These are phyloP conservation scores for Lepilemur septentrionalis DNA, from an alignment of 2,797 vertebrate genomes.

Conservation along the genomic window DNA sequence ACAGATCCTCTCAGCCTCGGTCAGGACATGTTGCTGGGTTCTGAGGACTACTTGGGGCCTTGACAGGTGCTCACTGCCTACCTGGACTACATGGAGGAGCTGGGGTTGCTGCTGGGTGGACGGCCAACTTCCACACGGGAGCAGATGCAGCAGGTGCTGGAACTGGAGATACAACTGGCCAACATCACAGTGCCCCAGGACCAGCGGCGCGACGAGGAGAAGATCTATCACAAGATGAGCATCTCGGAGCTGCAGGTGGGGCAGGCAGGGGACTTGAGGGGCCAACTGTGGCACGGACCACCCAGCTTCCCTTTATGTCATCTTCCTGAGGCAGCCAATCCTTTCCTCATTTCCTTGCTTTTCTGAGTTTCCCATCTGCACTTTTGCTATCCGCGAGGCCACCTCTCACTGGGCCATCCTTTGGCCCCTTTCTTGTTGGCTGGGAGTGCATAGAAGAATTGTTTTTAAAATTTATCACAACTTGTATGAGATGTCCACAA, in stretches of 20 bases:
- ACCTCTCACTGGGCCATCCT: not conserved
- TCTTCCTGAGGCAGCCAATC: not conserved
- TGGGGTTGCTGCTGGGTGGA: slow-evolving; percentile 93
- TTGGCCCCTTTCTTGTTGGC: not conserved
- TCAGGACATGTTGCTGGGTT: not conserved
- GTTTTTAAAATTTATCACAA: not conserved
- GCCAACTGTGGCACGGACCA: not conserved
- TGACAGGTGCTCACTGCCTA: slow-evolving; percentile 93
- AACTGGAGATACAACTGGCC: slow-evolving; percentile 93
- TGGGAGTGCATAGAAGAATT: not conserved
- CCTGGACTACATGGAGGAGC: slow-evolving; percentile 97
- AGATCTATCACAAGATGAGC: slow-evolving; percentile 96
- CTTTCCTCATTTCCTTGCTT: not conserved
- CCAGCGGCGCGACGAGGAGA: slow-evolving; percentile 95
- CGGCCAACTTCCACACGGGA: slow-evolving; percentile 83
- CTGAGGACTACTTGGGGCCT: not conserved
- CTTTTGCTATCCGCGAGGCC: not conserved
- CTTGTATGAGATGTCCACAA: not conserved
- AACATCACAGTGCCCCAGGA: slow-evolving; percentile 97
- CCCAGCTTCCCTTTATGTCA: not conserved
- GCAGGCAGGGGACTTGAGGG: not conserved
- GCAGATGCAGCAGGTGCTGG: slow-evolving; percentile 95
- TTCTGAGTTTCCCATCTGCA: not conserved
- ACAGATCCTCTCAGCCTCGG: not conserved
- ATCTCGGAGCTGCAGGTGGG: slow-evolving; percentile 93